Evolutionary conservation across 2,113 vertebrate species (phyloP), one percentile per base, ranked within the genome.

Genomic region (Gracilinanus agilis): DNA sequence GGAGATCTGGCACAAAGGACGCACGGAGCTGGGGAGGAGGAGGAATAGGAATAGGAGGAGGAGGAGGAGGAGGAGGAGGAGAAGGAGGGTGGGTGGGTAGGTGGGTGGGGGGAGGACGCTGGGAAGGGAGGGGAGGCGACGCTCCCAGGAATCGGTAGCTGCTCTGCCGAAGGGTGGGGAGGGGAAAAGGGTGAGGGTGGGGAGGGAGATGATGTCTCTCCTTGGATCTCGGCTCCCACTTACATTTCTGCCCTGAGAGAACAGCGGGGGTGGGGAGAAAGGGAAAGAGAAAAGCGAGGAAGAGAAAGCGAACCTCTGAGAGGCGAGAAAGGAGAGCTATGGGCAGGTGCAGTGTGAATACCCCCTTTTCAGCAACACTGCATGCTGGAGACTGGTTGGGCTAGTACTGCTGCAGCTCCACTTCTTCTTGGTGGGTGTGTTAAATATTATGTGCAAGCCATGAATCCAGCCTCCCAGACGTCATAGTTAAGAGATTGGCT

Each of bases 401-500:
- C 97, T 97, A 95, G 98, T 98, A 97, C 92, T 96, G 98, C 96
- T 97, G 97, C 96, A 93, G 97, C 95, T 96, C 97, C 97, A 56
- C 97, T 98, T 98, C 98, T 94, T 98, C 97, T 99, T 98, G 99
- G 98, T 98, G 99, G 99, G 99, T 99, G 99, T 99, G 99, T 99
- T 99, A 99, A 99, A 99, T 99, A 99, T 98, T 98, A 99, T 98
- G 98, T 98, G 99, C 98, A 97, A 99, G 98, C 98, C 94, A 97
- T 98, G 98, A 98, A 99, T 98, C 99, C 99, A 98, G 99, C 99
- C 99, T 99, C 98, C 98, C 97, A 98, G 98, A 98, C 99, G 99
- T 99, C 99, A 99, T 97, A 98, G 98, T 95, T 97, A 98, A 97
- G 98, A 99, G 99, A 99, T 99, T 99, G 99, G 99, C 99, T 99